Evolutionary conservation across 1,140 invertebrate species (phyloP).

Genomic region (Medauroidea extradentata): DNA sequence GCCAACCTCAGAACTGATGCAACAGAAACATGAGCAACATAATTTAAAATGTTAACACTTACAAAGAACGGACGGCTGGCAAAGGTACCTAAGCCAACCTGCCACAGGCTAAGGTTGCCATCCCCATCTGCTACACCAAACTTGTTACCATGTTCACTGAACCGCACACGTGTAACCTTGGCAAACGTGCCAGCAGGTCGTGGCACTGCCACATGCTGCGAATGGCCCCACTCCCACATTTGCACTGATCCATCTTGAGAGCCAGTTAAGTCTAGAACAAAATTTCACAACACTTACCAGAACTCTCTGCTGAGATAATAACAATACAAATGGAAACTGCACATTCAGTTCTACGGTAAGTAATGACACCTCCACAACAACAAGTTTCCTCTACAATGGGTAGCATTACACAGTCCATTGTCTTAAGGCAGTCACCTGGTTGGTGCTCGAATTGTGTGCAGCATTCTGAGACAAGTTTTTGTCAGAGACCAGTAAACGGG

Average conservation of each 20-base stretch:
- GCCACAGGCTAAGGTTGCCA: conserved; percentile 82
- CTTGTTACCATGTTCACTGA: conserved; percentile 97
- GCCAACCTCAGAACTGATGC: too few species aligned
- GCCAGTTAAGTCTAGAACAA: conserved; percentile 86
- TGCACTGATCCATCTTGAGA: conserved; percentile 96
- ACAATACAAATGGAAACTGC: too few species aligned
- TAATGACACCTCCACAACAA: too few species aligned
- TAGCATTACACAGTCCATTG: too few species aligned
- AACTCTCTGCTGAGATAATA: too few species aligned
- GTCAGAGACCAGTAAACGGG: too few species aligned
- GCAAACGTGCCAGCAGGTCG: conserved; percentile 86
- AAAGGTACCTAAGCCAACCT: conserved; percentile 80
- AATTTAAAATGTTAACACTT: conserved; percentile 52
- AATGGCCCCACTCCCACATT: conserved; percentile 97
- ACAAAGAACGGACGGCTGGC: conserved; percentile 92
- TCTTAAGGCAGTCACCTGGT: too few species aligned
- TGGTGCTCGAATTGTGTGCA: too few species aligned
- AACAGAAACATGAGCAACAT: background rate
- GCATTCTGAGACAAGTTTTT: too few species aligned
- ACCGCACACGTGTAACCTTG: conserved; percentile 93
- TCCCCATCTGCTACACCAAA: conserved; percentile 93
- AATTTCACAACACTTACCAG: too few species aligned
- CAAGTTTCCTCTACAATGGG: too few species aligned
- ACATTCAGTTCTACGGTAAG: too few species aligned
- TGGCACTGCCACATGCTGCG: conserved; percentile 81